Evolutionary conservation across 2,113 vertebrate species (phyloP), one percentile per base, ranked within the genome.

Genomic region (Macquaria australasica): DNA sequence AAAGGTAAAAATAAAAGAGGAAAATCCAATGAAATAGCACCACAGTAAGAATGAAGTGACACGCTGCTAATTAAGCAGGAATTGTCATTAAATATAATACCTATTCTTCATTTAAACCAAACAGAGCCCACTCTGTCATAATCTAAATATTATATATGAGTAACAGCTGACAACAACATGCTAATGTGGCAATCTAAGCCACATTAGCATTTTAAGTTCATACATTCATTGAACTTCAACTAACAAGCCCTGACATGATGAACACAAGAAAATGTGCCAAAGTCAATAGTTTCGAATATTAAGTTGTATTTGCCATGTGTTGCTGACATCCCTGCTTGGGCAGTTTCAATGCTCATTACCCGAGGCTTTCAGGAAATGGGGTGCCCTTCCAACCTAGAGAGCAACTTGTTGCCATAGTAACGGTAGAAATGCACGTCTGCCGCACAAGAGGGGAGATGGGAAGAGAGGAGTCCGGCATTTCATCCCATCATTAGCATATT

Each of bases 351-450:
- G 51, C 85, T 89, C 78, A 25, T 91, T 90, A 77, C 70, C 48
- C 62, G 0, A 37, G 56, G 69, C 85, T 88, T 91, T 89, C 48
- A 84, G 82, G 77, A 88, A 91, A 55, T 75, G 34, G 72, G 83
- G 78, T 85, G 85, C 83, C 87, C 85, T 75, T 59, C 55, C 87
- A 73, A 75, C 86, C 68, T 75, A 88, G 78, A 93, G 91, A 94
- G 93, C 92, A 93, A 89, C 90, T 82, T 87, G 95, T 96, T 95
- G 84, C 94, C 91, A 94, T 95, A 90, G 95, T 63, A 92, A 95
- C 87, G 67, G 85, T 81, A 90, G 91, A 92, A 93, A 94, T 90
- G 88, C 86, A 82, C 64, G 90, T 90, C 87, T 88, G 86, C 81
- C 60, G 81, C 91, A 90, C 92, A 95, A 91, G 87, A 82, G 90